Evolutionary conservation across 2,888 invertebrate genomes (phyloP).

Genomic region (Lypha dubia): DNA sequence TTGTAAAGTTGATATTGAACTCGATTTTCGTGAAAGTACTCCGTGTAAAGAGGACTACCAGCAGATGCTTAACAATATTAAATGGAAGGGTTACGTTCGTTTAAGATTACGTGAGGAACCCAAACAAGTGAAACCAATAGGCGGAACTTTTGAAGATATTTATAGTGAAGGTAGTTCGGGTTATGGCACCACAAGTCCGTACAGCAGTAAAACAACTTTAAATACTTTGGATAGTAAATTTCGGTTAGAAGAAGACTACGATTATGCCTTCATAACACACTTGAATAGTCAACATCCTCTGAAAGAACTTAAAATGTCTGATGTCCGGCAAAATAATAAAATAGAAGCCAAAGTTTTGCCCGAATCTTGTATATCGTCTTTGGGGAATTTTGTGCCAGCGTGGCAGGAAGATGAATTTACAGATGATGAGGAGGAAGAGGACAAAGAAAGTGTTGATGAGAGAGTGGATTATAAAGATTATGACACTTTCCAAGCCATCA

Average conservation of each 20-base stretch:
- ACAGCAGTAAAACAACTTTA: conserved; percentile 61
- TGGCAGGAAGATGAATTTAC: conserved; percentile 75
- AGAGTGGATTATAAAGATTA: conserved; percentile 73
- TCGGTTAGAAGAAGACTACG: conserved; percentile 79
- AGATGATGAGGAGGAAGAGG: conserved; percentile 74
- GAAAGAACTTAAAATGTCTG: conserved; percentile 76
- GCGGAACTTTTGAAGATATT: conserved; percentile 67
- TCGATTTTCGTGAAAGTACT: conserved; percentile 79
- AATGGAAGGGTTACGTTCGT: conserved; percentile 82
- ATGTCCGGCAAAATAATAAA: conserved; percentile 50
- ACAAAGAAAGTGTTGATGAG: conserved; percentile 50
- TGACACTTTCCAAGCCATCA: conserved; percentile 76
- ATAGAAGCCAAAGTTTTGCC: conserved; percentile 79
- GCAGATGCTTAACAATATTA: conserved; percentile 77
- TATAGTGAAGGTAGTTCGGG: conserved; percentile 79
- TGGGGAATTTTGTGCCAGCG: conserved; percentile 77
- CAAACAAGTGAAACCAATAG: conserved; percentile 4
- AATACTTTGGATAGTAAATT: conserved; percentile 45
- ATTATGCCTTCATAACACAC: conserved; percentile 86
- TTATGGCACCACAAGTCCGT: conserved; percentile 75
- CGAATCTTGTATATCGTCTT: conserved; percentile 78
- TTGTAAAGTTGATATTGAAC: conserved; percentile 86
- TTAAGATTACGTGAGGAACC: conserved; percentile 79
- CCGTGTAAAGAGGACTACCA: conserved; percentile 78
- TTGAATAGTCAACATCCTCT: conserved; percentile 86